phyloP scores from a whole-genome alignment of 1,140 invertebrate species.

The Nixonia krombeini region DNA sequence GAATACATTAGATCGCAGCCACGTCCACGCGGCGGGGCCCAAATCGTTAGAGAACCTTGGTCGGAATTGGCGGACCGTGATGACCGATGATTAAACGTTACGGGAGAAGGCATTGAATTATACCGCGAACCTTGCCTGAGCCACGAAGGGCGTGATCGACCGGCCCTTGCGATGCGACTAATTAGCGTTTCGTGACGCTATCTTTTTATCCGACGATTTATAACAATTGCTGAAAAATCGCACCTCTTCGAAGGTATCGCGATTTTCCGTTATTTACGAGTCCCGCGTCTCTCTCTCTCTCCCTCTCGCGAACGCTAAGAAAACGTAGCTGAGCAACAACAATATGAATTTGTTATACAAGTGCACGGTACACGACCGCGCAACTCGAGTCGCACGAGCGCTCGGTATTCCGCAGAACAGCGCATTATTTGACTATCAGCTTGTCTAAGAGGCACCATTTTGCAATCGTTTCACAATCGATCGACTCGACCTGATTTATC shows the following conservation, averaged over 20 bases:
- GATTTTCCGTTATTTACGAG: too few species aligned
- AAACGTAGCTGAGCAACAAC: too few species aligned
- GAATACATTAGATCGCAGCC: conserved; percentile 57
- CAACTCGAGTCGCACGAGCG: conserved; percentile 19
- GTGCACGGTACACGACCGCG: not conserved
- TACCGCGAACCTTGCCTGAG: conserved; percentile 35
- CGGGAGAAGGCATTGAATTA: conserved; percentile 54
- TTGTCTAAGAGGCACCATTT: conserved; percentile 47
- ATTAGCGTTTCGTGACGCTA: conserved; percentile 28
- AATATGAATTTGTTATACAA: too few species aligned
- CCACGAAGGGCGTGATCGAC: conserved; percentile 57
- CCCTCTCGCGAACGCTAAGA: too few species aligned
- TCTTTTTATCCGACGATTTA: too few species aligned
- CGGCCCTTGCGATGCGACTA: conserved; percentile 49
- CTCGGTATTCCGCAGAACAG: conserved; percentile 29
- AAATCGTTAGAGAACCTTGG: conserved; percentile 30
- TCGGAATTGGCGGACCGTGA: conserved; percentile 40
- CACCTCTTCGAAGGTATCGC: too few species aligned
- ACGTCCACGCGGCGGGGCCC: not conserved
- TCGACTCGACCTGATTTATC: conserved; percentile 47
- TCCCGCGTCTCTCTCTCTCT: too few species aligned
- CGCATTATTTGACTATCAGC: conserved; percentile 45
- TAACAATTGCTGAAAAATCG: too few species aligned
- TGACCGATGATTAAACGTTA: conserved; percentile 60
- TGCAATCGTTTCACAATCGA: conserved; percentile 49